Evolutionary conservation across 1,140 invertebrate genomes (phyloP).

Genomic region (Protaetia brevitarsis): DNA sequence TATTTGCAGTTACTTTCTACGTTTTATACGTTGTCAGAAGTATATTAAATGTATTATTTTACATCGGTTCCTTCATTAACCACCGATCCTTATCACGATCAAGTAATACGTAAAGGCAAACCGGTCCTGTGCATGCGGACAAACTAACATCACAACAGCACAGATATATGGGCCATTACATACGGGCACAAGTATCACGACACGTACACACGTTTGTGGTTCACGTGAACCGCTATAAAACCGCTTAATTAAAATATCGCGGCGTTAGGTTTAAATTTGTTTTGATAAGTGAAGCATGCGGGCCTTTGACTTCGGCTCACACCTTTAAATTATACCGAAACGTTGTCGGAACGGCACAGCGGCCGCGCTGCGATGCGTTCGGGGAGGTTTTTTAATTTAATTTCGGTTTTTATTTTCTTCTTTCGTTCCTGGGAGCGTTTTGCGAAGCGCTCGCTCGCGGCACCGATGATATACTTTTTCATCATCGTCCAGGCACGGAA

Average conservation of each 20-base stretch:
- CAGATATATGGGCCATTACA: neutral
- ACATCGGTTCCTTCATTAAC: neutral
- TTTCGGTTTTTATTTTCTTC: neutral
- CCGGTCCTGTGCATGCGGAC: neutral
- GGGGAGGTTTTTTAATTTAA: neutral
- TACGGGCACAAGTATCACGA: neutral
- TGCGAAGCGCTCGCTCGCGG: neutral
- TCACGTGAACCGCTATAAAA: neutral
- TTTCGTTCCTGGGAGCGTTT: too few species aligned
- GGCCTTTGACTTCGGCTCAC: conserved; percentile 6
- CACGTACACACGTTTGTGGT: too few species aligned
- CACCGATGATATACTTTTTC: neutral
- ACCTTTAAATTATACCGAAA: neutral
- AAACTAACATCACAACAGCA: neutral
- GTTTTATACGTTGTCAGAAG: neutral
- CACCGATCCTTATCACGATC: neutral
- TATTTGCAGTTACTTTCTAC: neutral
- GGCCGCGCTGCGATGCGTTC: neutral
- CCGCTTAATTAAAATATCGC: conserved; percentile 10
- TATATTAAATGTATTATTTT: conserved; percentile 11
- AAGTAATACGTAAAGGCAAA: conserved; percentile 1
- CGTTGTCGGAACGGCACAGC: neutral
- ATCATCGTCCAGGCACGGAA: too few species aligned
- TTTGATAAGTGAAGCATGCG: conserved; percentile 13
- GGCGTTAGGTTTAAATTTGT: conserved; percentile 7